Base-by-base conservation (phyloP, 2,113 vertebrate species). In the Mesocricetus auratus region DNA sequence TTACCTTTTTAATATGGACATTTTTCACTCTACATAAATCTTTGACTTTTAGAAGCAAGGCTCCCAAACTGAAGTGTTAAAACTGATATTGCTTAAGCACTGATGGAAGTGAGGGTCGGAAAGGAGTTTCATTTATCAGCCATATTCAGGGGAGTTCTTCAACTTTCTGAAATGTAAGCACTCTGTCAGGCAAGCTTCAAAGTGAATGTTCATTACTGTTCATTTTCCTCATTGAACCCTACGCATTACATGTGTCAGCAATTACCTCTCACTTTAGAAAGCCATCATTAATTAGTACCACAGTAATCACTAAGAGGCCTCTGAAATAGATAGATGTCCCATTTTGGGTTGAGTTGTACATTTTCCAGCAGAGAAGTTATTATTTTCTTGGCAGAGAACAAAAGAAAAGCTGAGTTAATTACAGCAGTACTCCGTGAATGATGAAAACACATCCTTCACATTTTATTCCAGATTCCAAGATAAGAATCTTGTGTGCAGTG, bases 11-110 rank as follows among this genome's bases (percentile, higher is more conserved):
- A 98, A 98, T 98, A 98, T 93, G 98, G 98, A 97, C 98, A 98
- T 98, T 98, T 98, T 98, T 98, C 77, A 97, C 94, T 98, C 15
- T 87, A 97, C 97, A 98, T 98, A 98, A 99, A 98, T 99, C 98
- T 98, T 98, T 97, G 97, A 98, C 97, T 98, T 98, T 95, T 98
- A 96, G 92, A 98, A 96, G 93, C 96, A 96, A 96, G 87, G 90
- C 88, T 97, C 94, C 94, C 97, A 96, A 96, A 62, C 95, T 92
- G 81, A 96, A 96, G 73, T 90, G 91, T 97, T 98, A 97, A 96
- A 97, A 97, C 94, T 95, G 96, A 95, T 97, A 96, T 87, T 94
- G 94, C 96, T 98, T 98, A 98, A 98, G 95, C 93, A 79, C 79
- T 94, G 96, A 98, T 96, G 93, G 95, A 98, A 98, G 96, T 3